Conservation (phyloP, 2,888 invertebrate species). For the Oligia strigilis region DNA sequence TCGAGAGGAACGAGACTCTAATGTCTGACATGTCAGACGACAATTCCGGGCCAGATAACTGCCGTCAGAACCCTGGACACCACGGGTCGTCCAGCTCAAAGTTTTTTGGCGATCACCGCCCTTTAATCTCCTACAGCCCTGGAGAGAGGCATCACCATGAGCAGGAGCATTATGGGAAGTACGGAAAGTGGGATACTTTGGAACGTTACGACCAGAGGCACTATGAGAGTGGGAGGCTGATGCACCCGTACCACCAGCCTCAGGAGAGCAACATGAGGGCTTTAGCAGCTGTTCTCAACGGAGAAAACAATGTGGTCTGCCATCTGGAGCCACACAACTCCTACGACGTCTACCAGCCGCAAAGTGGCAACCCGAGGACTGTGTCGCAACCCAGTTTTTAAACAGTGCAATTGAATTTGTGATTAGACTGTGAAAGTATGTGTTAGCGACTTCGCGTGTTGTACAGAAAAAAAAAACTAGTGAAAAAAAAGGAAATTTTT, state of each 20-base stretch:
- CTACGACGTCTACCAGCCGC: conserved; percentile 87
- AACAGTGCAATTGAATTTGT: conserved; percentile 71
- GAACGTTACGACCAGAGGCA: conserved; percentile 89
- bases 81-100: conserved; percentile 91
- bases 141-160: conserved; percentile 91
- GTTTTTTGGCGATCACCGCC: conserved; percentile 95
- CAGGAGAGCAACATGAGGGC: conserved; percentile 91
- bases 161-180: conserved; percentile 87
- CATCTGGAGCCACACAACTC: conserved; percentile 94
- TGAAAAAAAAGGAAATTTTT: conserved; percentile 81
- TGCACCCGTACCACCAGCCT: conserved; percentile 90
- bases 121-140: conserved; percentile 94
- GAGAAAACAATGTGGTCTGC: conserved; percentile 96
- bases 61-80: conserved; percentile 92
- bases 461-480: conserved; percentile 83
- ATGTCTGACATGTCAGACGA: conserved; percentile 95
- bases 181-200: conserved; percentile 89
- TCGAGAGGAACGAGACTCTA: conserved; percentile 93
- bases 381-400: conserved; percentile 89
- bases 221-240: conserved; percentile 88
- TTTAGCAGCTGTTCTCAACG: conserved; percentile 95
- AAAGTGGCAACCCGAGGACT: conserved; percentile 86
- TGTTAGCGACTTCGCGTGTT: conserved; percentile 75
- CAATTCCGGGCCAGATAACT: conserved; percentile 91
- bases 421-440: conserved; percentile 66